Conservation (phyloP, 2,888 invertebrate genomes). For the Yponomeuta malinellus region DNA sequence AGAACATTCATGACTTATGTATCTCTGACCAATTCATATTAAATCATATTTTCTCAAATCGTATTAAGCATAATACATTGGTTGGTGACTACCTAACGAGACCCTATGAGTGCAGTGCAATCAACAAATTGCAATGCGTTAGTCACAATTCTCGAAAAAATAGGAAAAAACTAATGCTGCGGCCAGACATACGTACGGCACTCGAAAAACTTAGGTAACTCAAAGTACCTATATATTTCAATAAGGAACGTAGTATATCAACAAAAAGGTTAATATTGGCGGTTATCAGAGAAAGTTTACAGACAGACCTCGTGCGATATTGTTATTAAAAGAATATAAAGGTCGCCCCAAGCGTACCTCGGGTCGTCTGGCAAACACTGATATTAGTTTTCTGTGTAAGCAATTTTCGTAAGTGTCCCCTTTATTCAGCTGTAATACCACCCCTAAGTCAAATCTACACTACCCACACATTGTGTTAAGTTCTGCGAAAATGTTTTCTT, state of each 20-base stretch:
- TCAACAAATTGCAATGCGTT: too few relatives aligned
- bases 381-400: conserved; percentile 75
- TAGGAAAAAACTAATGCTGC: too few relatives aligned
- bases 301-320: conserved; percentile 5
- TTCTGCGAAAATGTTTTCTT: conserved; percentile 1
- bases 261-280: neutral
- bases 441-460: conserved; percentile 25
- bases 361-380: conserved; percentile 67
- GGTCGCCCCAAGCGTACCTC: neutral
- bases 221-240: neutral
- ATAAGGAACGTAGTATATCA: neutral
- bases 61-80: too few relatives aligned
- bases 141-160: too few relatives aligned
- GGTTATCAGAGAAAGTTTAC: neutral
- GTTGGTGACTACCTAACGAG: too few relatives aligned
- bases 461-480: conserved; percentile 13
- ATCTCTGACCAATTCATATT: too few relatives aligned
- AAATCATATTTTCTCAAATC: too few relatives aligned
- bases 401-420: conserved; percentile 72
- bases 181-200: too few relatives aligned
- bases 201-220: too few relatives aligned
- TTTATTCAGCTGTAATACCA: conserved; percentile 59
- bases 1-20: too few relatives aligned
- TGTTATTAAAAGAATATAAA: conserved; percentile 3
- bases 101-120: too few relatives aligned